Evolutionary conservation across 2,888 invertebrate species (phyloP), one percentile per base, ranked within the genome.

Genomic region (Sicus ferrugineus): DNA sequence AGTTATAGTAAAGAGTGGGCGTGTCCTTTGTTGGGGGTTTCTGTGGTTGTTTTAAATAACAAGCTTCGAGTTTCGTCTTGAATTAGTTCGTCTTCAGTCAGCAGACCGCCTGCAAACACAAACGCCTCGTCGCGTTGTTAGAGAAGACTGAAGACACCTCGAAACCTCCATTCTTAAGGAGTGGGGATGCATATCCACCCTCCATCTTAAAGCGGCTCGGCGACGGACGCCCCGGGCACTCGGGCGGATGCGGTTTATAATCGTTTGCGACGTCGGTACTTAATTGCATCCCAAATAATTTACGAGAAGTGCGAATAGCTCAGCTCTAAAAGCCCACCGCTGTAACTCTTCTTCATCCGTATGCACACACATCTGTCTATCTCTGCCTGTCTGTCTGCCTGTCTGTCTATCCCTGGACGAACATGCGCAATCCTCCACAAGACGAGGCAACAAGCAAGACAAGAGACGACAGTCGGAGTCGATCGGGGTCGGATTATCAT

Each of bases 231-330:
- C n/a, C 34, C 0, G 34, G 14, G 34, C 34, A 14, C 34, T 34
- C 42, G n/a, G 21, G 23, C 26, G 66, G 31, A 31, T 52, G 34
- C 30, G 14, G 50, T 50, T 46, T 78, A 77, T 81, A 81, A 81
- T 81, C 80, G 77, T 78, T 81, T 76, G 77, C 77, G 77, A 78
- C 79, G 79, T 79, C 78, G 78, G 76, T 77, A 81, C 79, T 81
- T 81, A 81, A 81, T 81, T 81, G 81, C 81, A 79, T 78, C 80
- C 79, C 77, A 79, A 81, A 81, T 81, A 81, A 81, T 81, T 81
- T 81, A 81, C 80, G 63, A 14, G 23, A 46, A 46, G 54, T 54
- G 54, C 54, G 54, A 54, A 54, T 59, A 72, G 58, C 68, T 61
- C 76, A 76, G 54, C 48, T 48, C 58, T 54, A 30, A 62, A 54